These are phyloP conservation scores for Trinorchestia longiramus DNA, from an alignment of 1,140 invertebrate species.

Conservation along the genomic window DNA sequence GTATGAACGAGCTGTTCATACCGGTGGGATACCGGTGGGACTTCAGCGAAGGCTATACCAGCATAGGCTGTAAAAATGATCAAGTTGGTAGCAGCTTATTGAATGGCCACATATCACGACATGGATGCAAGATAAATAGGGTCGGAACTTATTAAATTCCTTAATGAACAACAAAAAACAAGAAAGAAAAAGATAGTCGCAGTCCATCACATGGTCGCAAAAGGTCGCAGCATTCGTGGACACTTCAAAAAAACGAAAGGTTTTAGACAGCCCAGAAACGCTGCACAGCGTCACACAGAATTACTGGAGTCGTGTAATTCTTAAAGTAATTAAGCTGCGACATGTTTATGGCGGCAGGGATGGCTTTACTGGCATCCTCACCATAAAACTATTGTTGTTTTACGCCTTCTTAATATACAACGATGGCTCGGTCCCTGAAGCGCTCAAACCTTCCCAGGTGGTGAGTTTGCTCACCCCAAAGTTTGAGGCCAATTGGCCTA, in stretches of 20 bases:
- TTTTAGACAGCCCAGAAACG: not conserved
- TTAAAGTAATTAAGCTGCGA: constrained; percentile 28
- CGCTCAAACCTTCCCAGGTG: not conserved
- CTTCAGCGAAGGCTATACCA: not conserved
- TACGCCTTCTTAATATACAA: constrained; percentile 17
- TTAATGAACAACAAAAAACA: not conserved
- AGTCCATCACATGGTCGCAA: not conserved
- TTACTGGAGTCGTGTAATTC: not conserved
- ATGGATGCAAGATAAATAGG: too few relatives aligned
- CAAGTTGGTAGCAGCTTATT: too few relatives aligned
- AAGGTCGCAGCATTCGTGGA: not conserved
- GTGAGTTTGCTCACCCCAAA: not conserved
- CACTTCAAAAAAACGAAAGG: not conserved
- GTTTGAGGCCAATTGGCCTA: not conserved
- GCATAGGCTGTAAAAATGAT: not conserved
- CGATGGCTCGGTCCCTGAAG: constrained; percentile 10
- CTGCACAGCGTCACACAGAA: not conserved
- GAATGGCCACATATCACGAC: too few relatives aligned
- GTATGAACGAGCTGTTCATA: not conserved
- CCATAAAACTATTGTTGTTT: constrained; percentile 23
- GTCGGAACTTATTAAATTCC: not conserved
- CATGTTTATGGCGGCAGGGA: constrained; percentile 11
- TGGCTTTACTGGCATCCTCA: not conserved
- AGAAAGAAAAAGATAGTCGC: not conserved
- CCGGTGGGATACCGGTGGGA: not conserved